Base-by-base conservation (phyloP, 2,113 vertebrate genomes). In the Gasterosteus aculeatus region DNA sequence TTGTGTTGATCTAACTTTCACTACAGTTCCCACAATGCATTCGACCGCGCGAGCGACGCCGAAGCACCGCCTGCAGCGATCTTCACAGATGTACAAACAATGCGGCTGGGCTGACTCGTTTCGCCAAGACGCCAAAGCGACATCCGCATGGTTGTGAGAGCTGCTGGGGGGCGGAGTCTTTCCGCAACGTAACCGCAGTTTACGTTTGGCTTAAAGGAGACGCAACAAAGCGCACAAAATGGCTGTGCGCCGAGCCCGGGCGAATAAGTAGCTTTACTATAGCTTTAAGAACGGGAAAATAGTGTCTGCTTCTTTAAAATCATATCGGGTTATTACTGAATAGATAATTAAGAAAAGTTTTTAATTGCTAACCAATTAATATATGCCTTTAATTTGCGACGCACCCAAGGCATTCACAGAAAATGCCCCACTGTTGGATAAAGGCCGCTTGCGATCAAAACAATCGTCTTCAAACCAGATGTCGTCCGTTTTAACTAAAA, bases 201-300 rank as follows among this genome's bases (percentile, higher is more conserved):
- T 85, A 84, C 89, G 89, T 93, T 90, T 87, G 85, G 90, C 89
- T 95, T 95, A 95, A 95, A 95, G 94, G 94, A 95, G 94, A 95
- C 94, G 94, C 94, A 91, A 94, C 93, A 94, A 94, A 93, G 92
- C 88, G 81, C 78, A 86, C 87, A 86, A 90, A 78, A 92, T 90
- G 89, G 88, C 68, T 85, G 86, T 65, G 76, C 82, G 64, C 46
- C 59, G 79, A 85, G 85, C 79, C 68, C 71, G 53, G 78, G 69
- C 83, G 69, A 87, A 82, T 81, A 90, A 89, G 82, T 80, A 90
- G 90, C 87, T 91, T 92, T 89, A 88, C 94, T 95, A 93, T 93
- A 89, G 93, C 94, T 95, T 95, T 95, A 95, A 95, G 94, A 94
- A 87, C 38, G 68, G 87, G 76, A 92, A 92, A 91, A 87, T 85